These are phyloP conservation scores for Dendronephthya gigantea DNA, from an alignment of 64 coral and sea anemone genomes.

Conservation along the genomic window DNA sequence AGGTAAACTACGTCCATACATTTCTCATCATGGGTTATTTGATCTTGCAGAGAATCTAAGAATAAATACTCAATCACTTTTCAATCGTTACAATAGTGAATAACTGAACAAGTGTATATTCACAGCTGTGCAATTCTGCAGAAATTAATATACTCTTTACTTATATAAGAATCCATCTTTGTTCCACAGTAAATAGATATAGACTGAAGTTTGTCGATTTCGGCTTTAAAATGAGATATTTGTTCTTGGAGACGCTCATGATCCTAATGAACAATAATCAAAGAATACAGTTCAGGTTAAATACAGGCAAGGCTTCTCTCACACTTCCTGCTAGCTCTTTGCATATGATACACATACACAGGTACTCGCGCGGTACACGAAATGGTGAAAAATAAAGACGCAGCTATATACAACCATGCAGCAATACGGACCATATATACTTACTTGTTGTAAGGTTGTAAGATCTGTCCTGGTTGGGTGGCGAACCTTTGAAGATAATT, in stretches of 20 bases:
- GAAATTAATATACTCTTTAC: neutral
- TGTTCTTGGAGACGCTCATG: slow-evolving; percentile 16
- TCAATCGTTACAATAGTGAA: no score
- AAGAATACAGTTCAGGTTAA: neutral
- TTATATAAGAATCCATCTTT: slow-evolving; percentile 15
- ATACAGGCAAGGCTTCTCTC: no score
- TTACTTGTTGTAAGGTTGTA: neutral
- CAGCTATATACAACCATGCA: neutral
- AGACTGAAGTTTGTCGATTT: slow-evolving; percentile 7
- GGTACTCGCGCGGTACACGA: no score
- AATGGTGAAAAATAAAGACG: no score
- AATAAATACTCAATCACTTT: no score
- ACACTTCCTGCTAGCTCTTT: no score
- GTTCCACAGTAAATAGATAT: slow-evolving; percentile 13
- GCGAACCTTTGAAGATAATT: neutral
- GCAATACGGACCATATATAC: neutral
- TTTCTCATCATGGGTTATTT: neutral
- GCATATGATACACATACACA: no score
- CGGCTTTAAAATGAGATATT: slow-evolving; percentile 5
- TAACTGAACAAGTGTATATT: no score
- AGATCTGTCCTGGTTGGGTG: neutral
- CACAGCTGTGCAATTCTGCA: no score
- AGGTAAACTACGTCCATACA: slow-evolving; percentile 8
- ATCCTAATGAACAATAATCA: neutral
- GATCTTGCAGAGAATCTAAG: neutral